These are phyloP conservation scores for Fragum fragum DNA, from an alignment of 2,888 invertebrate genomes.

Conservation along the genomic window DNA sequence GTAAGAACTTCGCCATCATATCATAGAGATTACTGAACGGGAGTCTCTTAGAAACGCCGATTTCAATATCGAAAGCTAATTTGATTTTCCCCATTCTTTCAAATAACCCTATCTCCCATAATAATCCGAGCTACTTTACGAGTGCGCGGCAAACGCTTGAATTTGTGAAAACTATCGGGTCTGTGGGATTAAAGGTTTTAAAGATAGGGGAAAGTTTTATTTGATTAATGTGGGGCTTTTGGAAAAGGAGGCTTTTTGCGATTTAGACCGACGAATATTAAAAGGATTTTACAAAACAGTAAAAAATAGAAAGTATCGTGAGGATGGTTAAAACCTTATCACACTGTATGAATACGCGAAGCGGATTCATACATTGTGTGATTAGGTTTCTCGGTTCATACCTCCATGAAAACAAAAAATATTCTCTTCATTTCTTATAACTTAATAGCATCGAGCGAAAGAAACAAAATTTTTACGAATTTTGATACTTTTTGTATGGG, in stretches of 20 bases:
- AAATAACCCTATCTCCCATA: neutral
- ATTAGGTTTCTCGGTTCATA: too few relatives aligned
- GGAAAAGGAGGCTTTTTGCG: neutral
- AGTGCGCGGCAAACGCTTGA: neutral
- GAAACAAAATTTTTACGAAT: too few relatives aligned
- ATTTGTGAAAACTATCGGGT: conserved; percentile 11
- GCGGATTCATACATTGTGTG: too few relatives aligned
- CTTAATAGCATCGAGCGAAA: too few relatives aligned
- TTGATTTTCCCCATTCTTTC: conserved; percentile 22
- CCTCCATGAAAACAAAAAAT: too few relatives aligned
- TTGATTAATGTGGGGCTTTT: neutral
- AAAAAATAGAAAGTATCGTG: too few relatives aligned
- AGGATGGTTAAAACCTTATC: too few relatives aligned
- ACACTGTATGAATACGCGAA: too few relatives aligned
- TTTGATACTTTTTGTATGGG: too few relatives aligned
- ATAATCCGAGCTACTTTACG: conserved; percentile 14
- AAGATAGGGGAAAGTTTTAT: conserved; percentile 6
- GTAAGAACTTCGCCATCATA: neutral
- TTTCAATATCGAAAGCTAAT: conserved; percentile 27
- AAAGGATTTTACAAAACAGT: too few relatives aligned
- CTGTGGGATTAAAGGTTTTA: neutral
- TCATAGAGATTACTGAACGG: neutral
- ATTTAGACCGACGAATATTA: too few relatives aligned
- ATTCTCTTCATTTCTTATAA: too few relatives aligned
- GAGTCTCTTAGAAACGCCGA: conserved; percentile 14